Base-by-base conservation (phyloP, 2,797 vertebrate genomes). In the Molossus alvarezi region DNA sequence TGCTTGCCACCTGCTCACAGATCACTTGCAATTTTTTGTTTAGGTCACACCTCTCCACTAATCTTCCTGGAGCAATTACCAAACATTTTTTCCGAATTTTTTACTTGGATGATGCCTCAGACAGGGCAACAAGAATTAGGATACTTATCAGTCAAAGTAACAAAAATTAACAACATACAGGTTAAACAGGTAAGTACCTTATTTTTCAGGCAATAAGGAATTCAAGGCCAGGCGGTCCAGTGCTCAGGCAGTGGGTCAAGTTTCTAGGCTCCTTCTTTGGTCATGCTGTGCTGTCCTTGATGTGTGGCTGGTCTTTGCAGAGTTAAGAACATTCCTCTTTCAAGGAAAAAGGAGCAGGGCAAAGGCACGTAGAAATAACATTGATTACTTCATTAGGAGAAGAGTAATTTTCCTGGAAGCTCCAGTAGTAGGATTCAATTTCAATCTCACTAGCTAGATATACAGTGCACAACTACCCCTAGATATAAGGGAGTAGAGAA, bases 231-330 rank as follows among this genome's bases (percentile, higher is more conserved):
- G 18, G 5, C 1, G 17, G 11, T 60, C 12, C 6, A 21, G 1
- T 18, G 20, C 5, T 20, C 5, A 37, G 0, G 5, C 8, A 71
- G 9, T 25, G 55, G 29, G 8, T 10, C 15, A 27, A 64, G 0
- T 0, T 37, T 23, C 55, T 37, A 58, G 10, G 18, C 21, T 55
- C 18, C 33, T 57, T 73, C 9, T 20, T 64, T 60, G 3, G 9
- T 10, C n/a, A 20, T 5, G 25, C 0, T 60, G 15, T 29, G 41
- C 12, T 79, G 10, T 25, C 6, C 55, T 58, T 82, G n/a, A 37
- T 5, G 0, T 25, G 13, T 4, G 5, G 3, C 3, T 60, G 77
- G 0, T 18, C 5, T 55, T 27, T 1, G 1, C 8, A 20, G 0
- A 17, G 13, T 12, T 53, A 25, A 69, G n/a, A 14, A 14, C 55